Evolutionary conservation across 2,888 invertebrate species (phyloP).

Genomic region (Crematogaster levior): DNA sequence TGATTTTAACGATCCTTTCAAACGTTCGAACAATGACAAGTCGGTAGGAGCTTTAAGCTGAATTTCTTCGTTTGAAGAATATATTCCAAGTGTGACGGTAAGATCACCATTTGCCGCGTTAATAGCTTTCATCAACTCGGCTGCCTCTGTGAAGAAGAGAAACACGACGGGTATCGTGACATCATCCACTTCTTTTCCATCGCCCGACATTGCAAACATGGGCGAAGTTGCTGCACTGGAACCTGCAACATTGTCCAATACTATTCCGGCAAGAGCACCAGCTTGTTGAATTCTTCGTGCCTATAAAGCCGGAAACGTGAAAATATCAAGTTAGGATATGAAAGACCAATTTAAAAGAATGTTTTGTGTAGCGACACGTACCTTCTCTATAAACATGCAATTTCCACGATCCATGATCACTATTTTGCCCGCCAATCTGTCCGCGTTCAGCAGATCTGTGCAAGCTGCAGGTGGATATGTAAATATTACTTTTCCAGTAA

Average conservation of each 20-base stretch:
- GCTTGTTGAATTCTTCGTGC: constrained; percentile 93
- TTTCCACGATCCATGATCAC: constrained; percentile 95
- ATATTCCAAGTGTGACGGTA: constrained; percentile 80
- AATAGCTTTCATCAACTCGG: constrained; percentile 89
- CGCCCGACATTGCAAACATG: constrained; percentile 98
- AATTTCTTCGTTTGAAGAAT: constrained; percentile 77
- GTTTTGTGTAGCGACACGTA: constrained; percentile 70
- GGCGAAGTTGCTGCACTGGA: constrained; percentile 92
- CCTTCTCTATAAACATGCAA: constrained; percentile 98
- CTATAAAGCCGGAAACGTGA: constrained; percentile 82
- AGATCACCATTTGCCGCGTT: constrained; percentile 74
- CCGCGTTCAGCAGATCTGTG: constrained; percentile 87
- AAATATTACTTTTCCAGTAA: constrained; percentile 89
- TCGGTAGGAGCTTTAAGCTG: constrained; percentile 83
- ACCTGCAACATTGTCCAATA: constrained; percentile 93
- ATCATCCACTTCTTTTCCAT: constrained; percentile 91
- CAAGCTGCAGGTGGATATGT: constrained; percentile 92
- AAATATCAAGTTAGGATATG: constrained; percentile 1
- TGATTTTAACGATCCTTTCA: constrained; percentile 82
- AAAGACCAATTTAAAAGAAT: neutral
- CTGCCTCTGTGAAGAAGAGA: constrained; percentile 93
- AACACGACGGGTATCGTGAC: constrained; percentile 96
- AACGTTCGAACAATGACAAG: constrained; percentile 81
- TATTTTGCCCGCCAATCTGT: constrained; percentile 90
- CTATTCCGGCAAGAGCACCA: constrained; percentile 94